Evolutionary conservation across 2,888 invertebrate species (phyloP), one percentile per base, ranked within the genome.

Genomic region (Coelopa pilipes): DNA sequence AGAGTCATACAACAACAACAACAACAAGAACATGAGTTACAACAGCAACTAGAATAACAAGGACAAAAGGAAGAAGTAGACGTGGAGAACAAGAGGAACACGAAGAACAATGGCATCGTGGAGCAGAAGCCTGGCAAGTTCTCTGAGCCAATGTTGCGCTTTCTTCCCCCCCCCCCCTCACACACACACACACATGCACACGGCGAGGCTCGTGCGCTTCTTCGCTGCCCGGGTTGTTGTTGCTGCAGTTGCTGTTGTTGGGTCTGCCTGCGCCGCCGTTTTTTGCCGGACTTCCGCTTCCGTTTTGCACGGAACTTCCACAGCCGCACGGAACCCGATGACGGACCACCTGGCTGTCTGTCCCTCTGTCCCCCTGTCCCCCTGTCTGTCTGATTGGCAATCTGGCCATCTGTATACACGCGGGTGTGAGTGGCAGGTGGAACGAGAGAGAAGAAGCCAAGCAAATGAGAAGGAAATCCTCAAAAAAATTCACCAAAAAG

Each of bases 121-220:
- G 2, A 34, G 34, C 2, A 34, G 7, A 34, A 34, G 34, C 34
- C 2, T 34, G 34, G 34, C 15, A 50, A 24, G 9, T 47, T 50
- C 66, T 24, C 49, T 19, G 13, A 66, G 66, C 66, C 15, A 49
- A 47, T 50, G 49, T 66, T 21, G 66, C 21, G 50, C 21, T 49
- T 50, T 21, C 50, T 50, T 19, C 12, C 11, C 21, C 19, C 50
- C 12, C 10, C 66, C 5, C 21, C 19, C 50, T 11, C 10, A 49
- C 5, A 46, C 63, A 66, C 19, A 66, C 19, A 49, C 17, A 50
- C 66, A 66, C 49, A 46, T 63, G 46, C 1, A 50, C 13, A 4
- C 19, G 13, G 17, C 19, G 17, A 21, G 57, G 21, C 10, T 19
- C 24, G 17, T 12, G 57, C 9, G 12, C 34, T 34, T 34, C 34